phyloP scores from a whole-genome alignment of 2,113 vertebrate genomes.

The Xenus cinereus region DNA sequence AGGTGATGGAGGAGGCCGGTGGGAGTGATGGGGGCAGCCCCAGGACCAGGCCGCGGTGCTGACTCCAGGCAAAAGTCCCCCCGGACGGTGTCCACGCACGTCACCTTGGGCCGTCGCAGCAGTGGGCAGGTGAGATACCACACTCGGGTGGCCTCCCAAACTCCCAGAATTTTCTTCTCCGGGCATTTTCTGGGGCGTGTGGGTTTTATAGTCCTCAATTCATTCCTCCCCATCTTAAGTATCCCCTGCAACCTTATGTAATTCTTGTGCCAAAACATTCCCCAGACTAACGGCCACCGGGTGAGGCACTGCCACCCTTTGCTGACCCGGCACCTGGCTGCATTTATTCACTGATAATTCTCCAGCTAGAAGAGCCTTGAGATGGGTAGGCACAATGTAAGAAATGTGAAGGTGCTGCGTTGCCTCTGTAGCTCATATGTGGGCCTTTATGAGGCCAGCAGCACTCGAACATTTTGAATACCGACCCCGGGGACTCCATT shows the following conservation, averaged over 20 bases:
- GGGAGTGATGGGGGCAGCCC: background rate
- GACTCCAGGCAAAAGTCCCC: background rate
- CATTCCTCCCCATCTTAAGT: background rate
- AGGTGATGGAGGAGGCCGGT: background rate
- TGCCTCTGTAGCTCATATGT: background rate
- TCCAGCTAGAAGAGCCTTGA: background rate
- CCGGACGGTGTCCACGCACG: rapidly evolving
- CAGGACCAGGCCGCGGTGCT: rapidly evolving
- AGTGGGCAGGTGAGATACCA: background rate
- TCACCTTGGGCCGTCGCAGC: background rate
- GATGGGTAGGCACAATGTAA: background rate
- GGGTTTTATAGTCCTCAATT: background rate
- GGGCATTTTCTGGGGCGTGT: background rate
- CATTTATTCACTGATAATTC: background rate
- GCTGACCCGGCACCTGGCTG: background rate
- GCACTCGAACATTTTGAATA: background rate
- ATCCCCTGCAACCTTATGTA: background rate
- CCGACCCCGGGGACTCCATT: background rate
- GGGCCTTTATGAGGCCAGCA: too few species aligned
- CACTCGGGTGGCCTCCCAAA: background rate
- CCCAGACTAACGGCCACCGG: rapidly evolving
- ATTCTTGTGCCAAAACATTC: background rate
- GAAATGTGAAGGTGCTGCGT: background rate
- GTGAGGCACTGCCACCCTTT: background rate
- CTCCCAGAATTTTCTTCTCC: background rate